Percentiles rank a stretch among this genome's conserved stretches.
These are phyloP conservation scores for Corapipo altera DNA, from an alignment of 2,113 vertebrate species.

Conservation along the genomic window DNA sequence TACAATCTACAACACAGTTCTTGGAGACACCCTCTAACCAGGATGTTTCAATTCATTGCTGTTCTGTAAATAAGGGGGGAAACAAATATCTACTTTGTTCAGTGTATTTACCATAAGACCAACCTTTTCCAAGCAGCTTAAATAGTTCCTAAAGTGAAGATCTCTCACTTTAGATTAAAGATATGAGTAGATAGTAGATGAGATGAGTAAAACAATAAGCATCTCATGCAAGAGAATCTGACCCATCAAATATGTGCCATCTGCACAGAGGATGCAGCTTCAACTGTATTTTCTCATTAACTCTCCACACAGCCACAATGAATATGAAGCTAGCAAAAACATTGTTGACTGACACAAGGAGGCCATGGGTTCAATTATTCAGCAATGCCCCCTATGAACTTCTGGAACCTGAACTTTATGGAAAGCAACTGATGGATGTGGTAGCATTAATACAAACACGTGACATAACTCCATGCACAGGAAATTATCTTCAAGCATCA, in stretches of 20 bases:
- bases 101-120: not conserved
- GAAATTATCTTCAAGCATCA: not conserved
- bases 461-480: not conserved
- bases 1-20: not conserved
- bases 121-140: not conserved
- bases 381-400: not conserved
- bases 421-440: not conserved
- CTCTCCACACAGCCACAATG: not conserved
- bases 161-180: not conserved
- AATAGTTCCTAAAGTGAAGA: not conserved
- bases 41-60: not conserved
- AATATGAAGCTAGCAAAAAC: not conserved
- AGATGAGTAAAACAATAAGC: not conserved
- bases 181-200: not conserved
- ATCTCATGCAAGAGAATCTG: not conserved
- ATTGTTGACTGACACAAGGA: not conserved
- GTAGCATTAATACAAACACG: not conserved
- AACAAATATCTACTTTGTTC: not conserved
- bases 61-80: not conserved
- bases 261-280: not conserved
- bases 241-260: not conserved
- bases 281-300: not conserved
- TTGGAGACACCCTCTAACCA: fast-evolving
- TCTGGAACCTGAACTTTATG: not conserved
- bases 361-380: not conserved